Evolutionary conservation across 2,113 vertebrate species (phyloP).

Genomic region (Recurvirostra avosetta): DNA sequence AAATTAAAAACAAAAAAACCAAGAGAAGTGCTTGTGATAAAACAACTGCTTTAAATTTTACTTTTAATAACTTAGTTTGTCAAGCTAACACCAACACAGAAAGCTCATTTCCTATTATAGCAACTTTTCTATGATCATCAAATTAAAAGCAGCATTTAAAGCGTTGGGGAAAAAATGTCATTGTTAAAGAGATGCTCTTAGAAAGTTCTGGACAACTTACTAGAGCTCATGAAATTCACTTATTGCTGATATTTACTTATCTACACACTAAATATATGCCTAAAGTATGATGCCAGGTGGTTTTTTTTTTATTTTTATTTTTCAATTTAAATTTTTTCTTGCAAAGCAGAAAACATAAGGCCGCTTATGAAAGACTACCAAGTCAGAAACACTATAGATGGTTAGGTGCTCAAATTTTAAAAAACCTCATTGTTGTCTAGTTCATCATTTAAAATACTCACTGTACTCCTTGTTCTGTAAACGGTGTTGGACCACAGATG

Average conservation of each 20-base stretch:
- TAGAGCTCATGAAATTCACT: not conserved
- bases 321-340: not conserved
- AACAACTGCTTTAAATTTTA: not conserved
- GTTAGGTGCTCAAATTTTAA: not conserved
- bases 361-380: not conserved
- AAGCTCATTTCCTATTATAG: not conserved
- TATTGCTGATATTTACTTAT: not conserved
- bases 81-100: not conserved
- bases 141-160: not conserved
- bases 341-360: not conserved
- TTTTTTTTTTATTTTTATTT: not conserved
- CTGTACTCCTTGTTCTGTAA: slow-evolving; percentile 84
- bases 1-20: not conserved
- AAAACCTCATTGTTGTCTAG: not conserved
- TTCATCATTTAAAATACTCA: slow-evolving; percentile 64
- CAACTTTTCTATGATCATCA: not conserved
- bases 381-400: not conserved
- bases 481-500: slow-evolving; percentile 87
- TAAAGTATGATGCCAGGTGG: not conserved
- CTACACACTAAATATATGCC: not conserved
- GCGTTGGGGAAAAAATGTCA: not conserved
- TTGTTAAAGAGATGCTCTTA: not conserved
- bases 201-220: not conserved
- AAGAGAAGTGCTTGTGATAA: not conserved
- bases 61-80: not conserved